Evolutionary conservation across 2,888 invertebrate genomes (phyloP).

Genomic region (Gastrophysa polygoni): DNA sequence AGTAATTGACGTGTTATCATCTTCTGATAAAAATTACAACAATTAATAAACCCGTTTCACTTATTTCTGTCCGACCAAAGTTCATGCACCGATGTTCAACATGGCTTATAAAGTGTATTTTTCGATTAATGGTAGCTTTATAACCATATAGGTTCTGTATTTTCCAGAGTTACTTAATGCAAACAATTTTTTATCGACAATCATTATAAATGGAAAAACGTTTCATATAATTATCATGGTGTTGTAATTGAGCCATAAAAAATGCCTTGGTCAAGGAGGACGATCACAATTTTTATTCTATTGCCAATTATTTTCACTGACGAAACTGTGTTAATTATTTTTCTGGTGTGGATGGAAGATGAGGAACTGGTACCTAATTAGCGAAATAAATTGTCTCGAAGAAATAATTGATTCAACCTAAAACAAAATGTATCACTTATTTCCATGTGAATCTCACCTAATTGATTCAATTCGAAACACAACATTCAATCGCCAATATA

Average conservation of each 20-base stretch:
- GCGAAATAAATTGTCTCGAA: too few relatives aligned
- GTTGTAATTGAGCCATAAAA: conserved; percentile 19
- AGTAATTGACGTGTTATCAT: conserved; percentile 28
- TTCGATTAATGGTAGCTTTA: conserved; percentile 4
- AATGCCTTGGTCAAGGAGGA: conserved; percentile 31
- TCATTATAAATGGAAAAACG: conserved; percentile 13
- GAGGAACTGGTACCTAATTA: too few relatives aligned
- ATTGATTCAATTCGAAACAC: too few relatives aligned
- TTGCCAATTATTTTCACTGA: not conserved
- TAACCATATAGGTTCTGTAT: conserved; percentile 12
- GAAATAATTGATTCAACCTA: too few relatives aligned
- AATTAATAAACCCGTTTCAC: conserved; percentile 28
- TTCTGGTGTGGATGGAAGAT: not conserved
- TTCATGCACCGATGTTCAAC: conserved; percentile 25
- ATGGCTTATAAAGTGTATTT: conserved; percentile 13
- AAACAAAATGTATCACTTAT: too few relatives aligned
- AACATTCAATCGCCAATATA: too few relatives aligned
- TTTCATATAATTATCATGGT: conserved; percentile 18
- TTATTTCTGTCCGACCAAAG: conserved; percentile 28
- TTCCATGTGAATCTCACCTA: too few relatives aligned
- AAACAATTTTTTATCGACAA: conserved; percentile 11
- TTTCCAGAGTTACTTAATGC: conserved; percentile 7
- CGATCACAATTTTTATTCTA: not conserved
- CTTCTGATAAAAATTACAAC: conserved; percentile 27
- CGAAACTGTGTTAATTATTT: not conserved